phyloP scores from a whole-genome alignment of 1,140 invertebrate genomes.

The Pseudomyrmex cubaensis region DNA sequence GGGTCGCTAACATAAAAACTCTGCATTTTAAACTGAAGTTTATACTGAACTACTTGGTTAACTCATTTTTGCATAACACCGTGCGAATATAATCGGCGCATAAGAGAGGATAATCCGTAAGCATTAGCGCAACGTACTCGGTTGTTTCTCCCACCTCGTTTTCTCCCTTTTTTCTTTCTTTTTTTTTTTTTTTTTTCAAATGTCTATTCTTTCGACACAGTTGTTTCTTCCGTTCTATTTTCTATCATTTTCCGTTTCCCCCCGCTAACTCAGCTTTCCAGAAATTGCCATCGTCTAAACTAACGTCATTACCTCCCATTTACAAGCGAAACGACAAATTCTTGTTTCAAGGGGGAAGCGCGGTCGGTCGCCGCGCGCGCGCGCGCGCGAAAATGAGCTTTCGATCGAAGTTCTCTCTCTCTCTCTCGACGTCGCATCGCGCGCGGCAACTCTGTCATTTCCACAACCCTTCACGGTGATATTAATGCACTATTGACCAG shows the following conservation, averaged over 20 bases:
- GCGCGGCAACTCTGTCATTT: slow-evolving; percentile 39
- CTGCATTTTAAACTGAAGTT: slow-evolving; percentile 31
- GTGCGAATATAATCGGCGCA: slow-evolving; percentile 23
- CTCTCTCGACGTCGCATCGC: slow-evolving; percentile 16
- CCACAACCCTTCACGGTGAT: slow-evolving; percentile 31
- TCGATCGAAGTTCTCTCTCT: slow-evolving; percentile 40
- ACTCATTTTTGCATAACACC: slow-evolving; percentile 32
- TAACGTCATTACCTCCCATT: not conserved
- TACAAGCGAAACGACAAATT: slow-evolving; percentile 31
- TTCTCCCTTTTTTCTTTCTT: not conserved
- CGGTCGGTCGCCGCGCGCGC: not conserved
- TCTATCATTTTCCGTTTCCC: not conserved
- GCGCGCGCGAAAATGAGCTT: slow-evolving; percentile 41
- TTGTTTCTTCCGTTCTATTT: not conserved
- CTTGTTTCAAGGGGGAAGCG: not conserved
- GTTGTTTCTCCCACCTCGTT: not conserved
- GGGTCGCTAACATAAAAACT: not conserved
- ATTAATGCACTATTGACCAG: slow-evolving; percentile 58
- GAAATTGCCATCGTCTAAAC: not conserved
- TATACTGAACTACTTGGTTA: slow-evolving; percentile 40
- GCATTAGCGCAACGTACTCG: slow-evolving; percentile 1
- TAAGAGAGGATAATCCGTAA: slow-evolving; percentile 30
- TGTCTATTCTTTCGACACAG: not conserved
- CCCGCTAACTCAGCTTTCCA: not conserved
- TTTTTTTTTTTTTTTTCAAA: not conserved